phyloP scores from a whole-genome alignment of 2,113 vertebrate species.

The Pollimyrus isidori region DNA sequence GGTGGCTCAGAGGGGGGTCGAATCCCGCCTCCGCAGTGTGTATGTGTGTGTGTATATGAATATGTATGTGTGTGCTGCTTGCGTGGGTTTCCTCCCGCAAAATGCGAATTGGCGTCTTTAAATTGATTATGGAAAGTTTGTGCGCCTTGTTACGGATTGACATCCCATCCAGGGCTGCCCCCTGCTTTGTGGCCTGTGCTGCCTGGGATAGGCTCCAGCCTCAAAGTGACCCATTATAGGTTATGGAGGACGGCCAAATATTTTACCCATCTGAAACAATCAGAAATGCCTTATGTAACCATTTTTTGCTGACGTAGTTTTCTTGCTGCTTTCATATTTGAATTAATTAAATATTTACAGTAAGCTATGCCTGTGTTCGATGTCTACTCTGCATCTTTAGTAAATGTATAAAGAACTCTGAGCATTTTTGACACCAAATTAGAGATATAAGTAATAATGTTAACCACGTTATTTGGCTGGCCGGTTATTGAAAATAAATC shows the following conservation, averaged over 20 bases:
- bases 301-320: neutral
- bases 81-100: neutral
- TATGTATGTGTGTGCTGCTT: neutral
- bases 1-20: neutral
- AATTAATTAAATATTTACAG: neutral
- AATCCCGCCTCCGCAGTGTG: neutral
- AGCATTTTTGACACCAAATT: neutral
- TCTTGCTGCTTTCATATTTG: neutral
- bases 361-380: neutral
- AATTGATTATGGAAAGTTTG: neutral
- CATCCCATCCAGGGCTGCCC: neutral
- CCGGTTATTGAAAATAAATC: neutral
- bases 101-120: neutral
- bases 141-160: neutral
- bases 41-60: neutral
- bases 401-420: neutral
- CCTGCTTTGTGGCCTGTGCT: neutral
- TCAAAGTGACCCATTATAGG: neutral
- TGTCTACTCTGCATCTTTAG: neutral
- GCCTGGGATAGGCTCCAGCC: neutral
- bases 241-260: neutral
- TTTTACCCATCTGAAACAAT: neutral
- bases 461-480: neutral
- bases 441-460: neutral
- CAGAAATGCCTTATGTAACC: neutral